Percentiles rank a stretch among this genome's conserved stretches.
phyloP scores from a whole-genome alignment of 2,797 vertebrate genomes.

The Epinephelus coioides region DNA sequence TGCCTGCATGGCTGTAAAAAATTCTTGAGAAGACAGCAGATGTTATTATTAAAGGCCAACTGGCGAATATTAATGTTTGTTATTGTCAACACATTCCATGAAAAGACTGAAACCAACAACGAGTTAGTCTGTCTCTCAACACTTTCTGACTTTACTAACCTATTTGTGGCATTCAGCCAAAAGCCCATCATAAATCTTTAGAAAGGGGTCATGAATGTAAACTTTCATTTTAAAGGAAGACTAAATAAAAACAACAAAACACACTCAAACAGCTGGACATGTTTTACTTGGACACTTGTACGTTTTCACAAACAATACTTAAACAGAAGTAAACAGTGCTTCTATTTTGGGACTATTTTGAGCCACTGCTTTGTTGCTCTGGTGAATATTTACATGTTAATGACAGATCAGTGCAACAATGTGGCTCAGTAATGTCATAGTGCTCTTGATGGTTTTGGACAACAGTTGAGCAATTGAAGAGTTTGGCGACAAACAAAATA shows the following conservation, averaged over 20 bases:
- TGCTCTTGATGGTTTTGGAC: not conserved
- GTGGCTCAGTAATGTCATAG: not conserved
- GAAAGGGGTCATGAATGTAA: not conserved
- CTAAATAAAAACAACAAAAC: not conserved
- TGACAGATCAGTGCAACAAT: not conserved
- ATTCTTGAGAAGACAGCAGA: not conserved
- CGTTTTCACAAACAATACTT: not conserved
- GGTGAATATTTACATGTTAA: not conserved
- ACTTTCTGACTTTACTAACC: not conserved
- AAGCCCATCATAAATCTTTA: not conserved
- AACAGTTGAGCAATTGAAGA: not conserved
- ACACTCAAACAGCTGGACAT: not conserved
- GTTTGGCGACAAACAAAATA: not conserved
- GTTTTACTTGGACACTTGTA: not conserved
- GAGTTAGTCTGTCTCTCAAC: not conserved
- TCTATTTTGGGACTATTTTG: not conserved
- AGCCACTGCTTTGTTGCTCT: not conserved
- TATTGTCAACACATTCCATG: slow-evolving; percentile 8
- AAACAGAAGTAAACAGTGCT: not conserved
- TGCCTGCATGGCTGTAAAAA: not conserved
- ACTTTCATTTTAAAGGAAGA: not conserved
- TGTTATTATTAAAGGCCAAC: not conserved
- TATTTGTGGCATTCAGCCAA: not conserved
- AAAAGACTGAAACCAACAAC: slow-evolving; percentile 1
- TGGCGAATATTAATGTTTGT: not conserved